Evolutionary conservation across 2,797 vertebrate genomes (phyloP), one percentile per base, ranked within the genome.

Genomic region (Mionectes olivaceus): DNA sequence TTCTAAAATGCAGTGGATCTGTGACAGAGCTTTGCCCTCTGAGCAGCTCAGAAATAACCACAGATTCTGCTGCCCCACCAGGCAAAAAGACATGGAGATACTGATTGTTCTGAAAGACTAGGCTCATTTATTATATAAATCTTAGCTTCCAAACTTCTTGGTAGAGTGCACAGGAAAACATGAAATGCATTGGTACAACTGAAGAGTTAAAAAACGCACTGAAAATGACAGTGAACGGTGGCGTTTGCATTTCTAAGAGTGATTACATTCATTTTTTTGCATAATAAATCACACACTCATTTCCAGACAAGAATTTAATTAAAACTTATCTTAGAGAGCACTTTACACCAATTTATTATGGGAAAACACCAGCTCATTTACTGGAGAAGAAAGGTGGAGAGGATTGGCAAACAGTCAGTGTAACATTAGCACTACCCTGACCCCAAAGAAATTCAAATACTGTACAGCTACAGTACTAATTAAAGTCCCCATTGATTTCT

Each of bases 401-500:
- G 63, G 59, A 71, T 10, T 96, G 95, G 93, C 95, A 93, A 96
- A 90, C 77, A 94, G 89, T 93, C 90, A 89, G 69, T 46, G 76
- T 82, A 95, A 93, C 92, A 89, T 94, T 80, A 93, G 61, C 87
- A 68, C 53, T 10, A 85, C 64, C 80, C 27, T 96, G 96, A 98
- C 95, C 94, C 70, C 87, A 93, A 92, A 94, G 94, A 96, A 97
- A 96, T 96, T 93, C 95, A 91, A 95, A 90, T 50, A 94, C 61
- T 88, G 84, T 65, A 81, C 35, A 78, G 94, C 89, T 89, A 79
- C 77, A 87, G 95, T 68, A 89, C 95, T 97, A 97, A 98, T 98
- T 98, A 97, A 98, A 97, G 94, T 88, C 85, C 63, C 71, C 95
- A 98, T 97, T 97, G 97, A 98, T 98, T 98, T 98, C 97, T 89